These are phyloP conservation scores for Menidia beryllina DNA, from an alignment of 2,113 vertebrate genomes.

Conservation along the genomic window DNA sequence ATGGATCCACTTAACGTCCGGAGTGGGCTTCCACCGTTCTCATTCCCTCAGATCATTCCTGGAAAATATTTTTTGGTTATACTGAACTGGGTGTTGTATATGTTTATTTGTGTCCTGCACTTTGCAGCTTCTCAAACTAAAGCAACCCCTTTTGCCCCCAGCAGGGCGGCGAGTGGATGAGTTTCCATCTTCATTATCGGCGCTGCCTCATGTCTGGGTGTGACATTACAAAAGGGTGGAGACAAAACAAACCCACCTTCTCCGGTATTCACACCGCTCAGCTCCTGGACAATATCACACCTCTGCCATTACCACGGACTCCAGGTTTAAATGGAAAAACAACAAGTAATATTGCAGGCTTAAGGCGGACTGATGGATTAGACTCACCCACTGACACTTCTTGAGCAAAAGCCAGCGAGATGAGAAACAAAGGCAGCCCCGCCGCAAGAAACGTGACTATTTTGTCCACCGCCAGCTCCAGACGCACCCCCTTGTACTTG, in stretches of 20 bases:
- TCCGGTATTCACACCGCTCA: conserved; percentile 11
- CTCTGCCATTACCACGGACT: neutral
- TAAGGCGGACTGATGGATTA: neutral
- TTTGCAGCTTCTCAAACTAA: neutral
- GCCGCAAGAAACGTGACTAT: conserved; percentile 91
- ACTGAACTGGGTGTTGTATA: neutral
- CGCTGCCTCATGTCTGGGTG: conserved; percentile 2
- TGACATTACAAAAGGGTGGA: conserved; percentile 34
- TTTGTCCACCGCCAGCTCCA: conserved; percentile 93
- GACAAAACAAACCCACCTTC: conserved; percentile 53
- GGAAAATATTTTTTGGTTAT: neutral
- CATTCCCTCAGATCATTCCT: neutral
- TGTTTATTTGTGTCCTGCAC: neutral
- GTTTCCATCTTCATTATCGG: neutral
- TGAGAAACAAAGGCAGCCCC: conserved; percentile 93
- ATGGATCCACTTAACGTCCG: neutral
- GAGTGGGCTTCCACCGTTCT: too few species aligned
- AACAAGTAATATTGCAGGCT: neutral
- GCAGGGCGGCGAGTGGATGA: neutral
- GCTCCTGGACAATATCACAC: neutral
- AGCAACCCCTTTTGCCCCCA: too few species aligned
- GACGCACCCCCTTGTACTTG: conserved; percentile 90
- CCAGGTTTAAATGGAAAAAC: neutral
- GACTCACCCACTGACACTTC: conserved; percentile 93
- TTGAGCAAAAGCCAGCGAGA: conserved; percentile 96